Conservation (phyloP, 2,797 vertebrate species). For the Cossypha niveicapilla region DNA sequence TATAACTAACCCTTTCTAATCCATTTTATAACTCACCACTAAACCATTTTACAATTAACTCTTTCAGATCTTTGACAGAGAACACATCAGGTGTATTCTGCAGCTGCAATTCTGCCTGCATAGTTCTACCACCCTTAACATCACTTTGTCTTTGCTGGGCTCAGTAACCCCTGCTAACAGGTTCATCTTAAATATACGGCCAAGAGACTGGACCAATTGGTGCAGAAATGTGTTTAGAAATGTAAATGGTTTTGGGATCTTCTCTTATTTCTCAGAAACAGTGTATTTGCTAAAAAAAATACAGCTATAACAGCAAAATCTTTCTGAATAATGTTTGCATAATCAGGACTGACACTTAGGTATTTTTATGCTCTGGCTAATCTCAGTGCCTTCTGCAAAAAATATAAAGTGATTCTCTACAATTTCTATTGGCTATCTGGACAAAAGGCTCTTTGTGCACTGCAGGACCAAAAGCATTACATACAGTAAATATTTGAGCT, state of each 20-base stretch:
- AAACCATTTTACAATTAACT: not conserved
- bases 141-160: not conserved
- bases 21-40: not conserved
- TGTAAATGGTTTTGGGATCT: not conserved
- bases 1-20: not conserved
- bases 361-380: not conserved
- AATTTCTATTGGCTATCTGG: not conserved
- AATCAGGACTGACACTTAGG: not conserved
- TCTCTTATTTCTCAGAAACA: not conserved
- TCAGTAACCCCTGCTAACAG: not conserved
- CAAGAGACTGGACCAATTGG: not conserved
- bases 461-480: constrained; percentile 1
- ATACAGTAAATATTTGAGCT: constrained; percentile 56
- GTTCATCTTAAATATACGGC: not conserved
- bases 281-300: not conserved
- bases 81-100: not conserved
- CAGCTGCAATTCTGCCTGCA: not conserved
- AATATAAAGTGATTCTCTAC: not conserved
- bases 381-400: constrained; percentile 22
- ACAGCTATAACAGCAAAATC: not conserved
- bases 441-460: constrained; percentile 49
- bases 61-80: not conserved
- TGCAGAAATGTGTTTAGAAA: not conserved
- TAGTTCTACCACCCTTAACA: not conserved
- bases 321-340: constrained; percentile 9